phyloP scores from a whole-genome alignment of 2,113 vertebrate genomes.

The Vulpes lagopus region DNA sequence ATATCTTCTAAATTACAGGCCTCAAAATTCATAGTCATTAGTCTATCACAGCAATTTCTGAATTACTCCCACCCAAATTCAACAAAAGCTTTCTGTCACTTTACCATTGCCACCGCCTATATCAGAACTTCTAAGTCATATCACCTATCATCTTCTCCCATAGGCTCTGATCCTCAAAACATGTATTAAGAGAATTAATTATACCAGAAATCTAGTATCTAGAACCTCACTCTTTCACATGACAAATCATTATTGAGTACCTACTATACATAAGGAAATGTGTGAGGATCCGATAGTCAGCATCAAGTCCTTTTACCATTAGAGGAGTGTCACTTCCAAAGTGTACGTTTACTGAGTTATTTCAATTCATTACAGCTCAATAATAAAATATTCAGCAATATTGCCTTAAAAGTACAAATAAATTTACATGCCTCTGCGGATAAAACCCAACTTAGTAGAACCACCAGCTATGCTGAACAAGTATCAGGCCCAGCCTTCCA shows the following conservation, averaged over 20 bases:
- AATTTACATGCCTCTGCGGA: background rate
- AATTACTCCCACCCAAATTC: background rate
- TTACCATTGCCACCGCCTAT: background rate
- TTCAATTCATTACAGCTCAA: constrained; percentile 9
- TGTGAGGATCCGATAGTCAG: background rate
- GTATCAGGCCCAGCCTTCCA: background rate
- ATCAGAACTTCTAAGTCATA: background rate
- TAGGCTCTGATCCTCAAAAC: background rate
- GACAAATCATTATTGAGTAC: background rate
- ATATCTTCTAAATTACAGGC: background rate
- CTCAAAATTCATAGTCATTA: background rate
- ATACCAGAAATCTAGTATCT: background rate
- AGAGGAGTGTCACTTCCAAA: background rate
- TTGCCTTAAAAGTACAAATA: constrained; percentile 25
- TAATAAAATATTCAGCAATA: background rate
- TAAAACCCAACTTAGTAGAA: background rate
- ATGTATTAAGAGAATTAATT: background rate
- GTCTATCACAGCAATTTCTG: background rate
- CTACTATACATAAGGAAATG: background rate
- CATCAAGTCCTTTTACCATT: background rate
- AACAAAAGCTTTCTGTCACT: background rate
- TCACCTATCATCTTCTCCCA: background rate
- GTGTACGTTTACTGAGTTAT: background rate
- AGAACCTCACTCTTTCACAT: background rate
- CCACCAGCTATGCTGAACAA: background rate